Evolutionary conservation across 2,888 invertebrate species (phyloP), one percentile per base, ranked within the genome.

Genomic region (Cataglyphis altisquamis): DNA sequence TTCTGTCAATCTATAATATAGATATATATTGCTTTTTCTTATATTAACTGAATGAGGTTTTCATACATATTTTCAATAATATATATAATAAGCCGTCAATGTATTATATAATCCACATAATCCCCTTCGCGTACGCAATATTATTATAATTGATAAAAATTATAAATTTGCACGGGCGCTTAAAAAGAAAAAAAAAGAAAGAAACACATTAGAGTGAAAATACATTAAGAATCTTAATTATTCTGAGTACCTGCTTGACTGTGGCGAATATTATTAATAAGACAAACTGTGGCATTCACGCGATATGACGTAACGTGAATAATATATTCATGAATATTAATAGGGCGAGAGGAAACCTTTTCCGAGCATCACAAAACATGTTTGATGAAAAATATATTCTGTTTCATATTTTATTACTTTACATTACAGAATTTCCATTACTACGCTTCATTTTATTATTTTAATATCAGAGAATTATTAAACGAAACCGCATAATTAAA

Each of bases 281-380:
- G 68, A 68, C 45, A 78, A 60, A 55, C 21, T 55, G 9, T 10
- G 21, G 6, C 18, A 32, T 55, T n/a, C 21, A 18, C 57, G 12
- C n/a, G 21, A 32, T 32, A 78, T 18, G 18, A 48, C 48, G 10
- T 21, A 57, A 78, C 15, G 21, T 45, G 15, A 9, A 9, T 45
- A 66, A 60, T 12, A 60, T 15, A 41, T 60, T 68, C 41, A 68
- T 78, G 57, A 78, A 68, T 78, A 68, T 68, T 78, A 68, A 68
- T 45, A 60, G 21, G 3, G 18, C 15, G 4, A 32, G 15, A 45
- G 39, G n/a, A 18, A 29, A 29, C 29, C 9, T 66, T 55, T 39
- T 25, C 21, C 29, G 5, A 55, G n/a, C 21, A 29, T 78, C 21
- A 67, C 29, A 41, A 55, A 68, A 41, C 8, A 0, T 32, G 10